Evolutionary conservation across 2,888 invertebrate genomes (phyloP).

Genomic region (Epistrophella euchroma): DNA sequence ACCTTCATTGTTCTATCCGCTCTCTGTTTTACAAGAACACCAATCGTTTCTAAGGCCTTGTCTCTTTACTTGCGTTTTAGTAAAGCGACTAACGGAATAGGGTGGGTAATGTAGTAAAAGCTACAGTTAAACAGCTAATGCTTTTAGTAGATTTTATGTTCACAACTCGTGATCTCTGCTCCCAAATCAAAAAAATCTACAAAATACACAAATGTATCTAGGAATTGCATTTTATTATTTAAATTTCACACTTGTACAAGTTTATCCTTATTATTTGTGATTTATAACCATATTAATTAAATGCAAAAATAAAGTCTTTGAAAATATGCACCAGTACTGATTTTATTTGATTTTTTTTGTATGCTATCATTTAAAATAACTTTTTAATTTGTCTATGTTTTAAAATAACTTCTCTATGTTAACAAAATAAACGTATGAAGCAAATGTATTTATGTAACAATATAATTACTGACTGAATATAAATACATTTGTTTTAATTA

Average conservation of each 20-base stretch:
- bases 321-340: slow-evolving; percentile 5
- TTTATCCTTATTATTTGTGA: slow-evolving; percentile 25
- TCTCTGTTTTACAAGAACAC: too few species aligned
- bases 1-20: too few species aligned
- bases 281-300: slow-evolving; percentile 18
- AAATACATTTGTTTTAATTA: too few species aligned
- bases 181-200: background rate
- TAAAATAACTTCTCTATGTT: background rate
- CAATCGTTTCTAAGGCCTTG: too few species aligned
- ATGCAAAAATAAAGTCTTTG: slow-evolving; percentile 15
- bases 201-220: slow-evolving; percentile 2
- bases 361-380: too few species aligned
- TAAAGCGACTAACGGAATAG: too few species aligned
- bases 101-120: background rate
- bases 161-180: slow-evolving; percentile 18
- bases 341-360: background rate
- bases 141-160: background rate
- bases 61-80: too few species aligned
- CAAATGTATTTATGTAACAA: too few species aligned
- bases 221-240: slow-evolving; percentile 11
- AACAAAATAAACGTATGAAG: too few species aligned
- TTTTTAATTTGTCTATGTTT: too few species aligned
- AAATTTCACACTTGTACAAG: slow-evolving; percentile 15
- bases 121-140: background rate
- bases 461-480: too few species aligned